These are phyloP conservation scores for Mizuhopecten yessoensis DNA, from an alignment of 1,140 invertebrate species.

Conservation along the genomic window DNA sequence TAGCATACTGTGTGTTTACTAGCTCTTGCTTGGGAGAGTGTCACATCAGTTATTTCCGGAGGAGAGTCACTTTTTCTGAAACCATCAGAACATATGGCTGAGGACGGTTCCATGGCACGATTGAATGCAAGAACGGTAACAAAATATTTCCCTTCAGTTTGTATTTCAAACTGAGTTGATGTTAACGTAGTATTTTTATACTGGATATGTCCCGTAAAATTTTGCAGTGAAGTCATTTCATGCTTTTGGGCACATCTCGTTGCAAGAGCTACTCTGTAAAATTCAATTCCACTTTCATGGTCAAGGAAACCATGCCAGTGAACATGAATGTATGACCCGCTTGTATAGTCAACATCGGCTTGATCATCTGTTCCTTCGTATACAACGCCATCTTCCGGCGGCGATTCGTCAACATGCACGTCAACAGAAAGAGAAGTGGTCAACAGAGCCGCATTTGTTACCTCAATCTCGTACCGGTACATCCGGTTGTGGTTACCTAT, in stretches of 20 bases:
- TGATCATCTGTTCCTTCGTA: slow-evolving; percentile 60
- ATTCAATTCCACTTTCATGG: slow-evolving; percentile 68
- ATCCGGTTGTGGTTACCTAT: slow-evolving; percentile 66
- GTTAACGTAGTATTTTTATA: neutral
- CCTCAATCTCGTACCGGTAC: slow-evolving; percentile 63
- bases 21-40: slow-evolving; percentile 12
- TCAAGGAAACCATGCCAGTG: slow-evolving; percentile 70
- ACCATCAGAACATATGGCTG: slow-evolving; percentile 62
- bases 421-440: slow-evolving; percentile 45
- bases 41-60: slow-evolving; percentile 49
- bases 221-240: slow-evolving; percentile 6
- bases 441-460: slow-evolving; percentile 64
- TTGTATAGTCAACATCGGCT: slow-evolving; percentile 69
- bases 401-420: slow-evolving; percentile 67
- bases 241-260: slow-evolving; percentile 51
- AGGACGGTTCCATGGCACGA: slow-evolving; percentile 58
- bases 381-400: slow-evolving; percentile 63
- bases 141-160: slow-evolving; percentile 23
- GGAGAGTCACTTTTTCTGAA: slow-evolving; percentile 26
- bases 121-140: slow-evolving; percentile 58
- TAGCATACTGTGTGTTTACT: neutral
- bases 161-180: slow-evolving; percentile 18
- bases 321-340: slow-evolving; percentile 52
- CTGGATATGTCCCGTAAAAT: neutral
- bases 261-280: slow-evolving; percentile 61